Percentiles rank a stretch among this genome's conserved stretches.
phyloP scores from a whole-genome alignment of 2,113 vertebrate species.

The Dendropsophus ebraccatus region DNA sequence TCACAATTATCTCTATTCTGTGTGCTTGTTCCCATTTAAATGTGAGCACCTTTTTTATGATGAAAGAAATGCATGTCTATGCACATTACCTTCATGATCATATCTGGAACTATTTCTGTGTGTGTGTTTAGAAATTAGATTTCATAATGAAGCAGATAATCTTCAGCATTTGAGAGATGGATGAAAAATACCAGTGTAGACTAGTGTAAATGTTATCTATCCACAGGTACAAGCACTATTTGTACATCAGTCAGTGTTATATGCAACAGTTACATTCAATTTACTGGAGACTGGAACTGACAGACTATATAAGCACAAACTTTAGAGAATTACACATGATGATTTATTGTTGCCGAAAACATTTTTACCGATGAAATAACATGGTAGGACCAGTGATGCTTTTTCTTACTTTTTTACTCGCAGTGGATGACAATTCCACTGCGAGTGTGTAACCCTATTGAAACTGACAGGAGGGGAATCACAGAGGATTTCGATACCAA shows the following conservation, averaged over 20 bases:
- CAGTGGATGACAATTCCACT: no score
- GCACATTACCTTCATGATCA: slow-evolving; percentile 1
- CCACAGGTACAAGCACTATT: neutral
- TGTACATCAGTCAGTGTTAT: neutral
- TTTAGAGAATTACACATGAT: neutral
- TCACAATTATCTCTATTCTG: slow-evolving; percentile 37
- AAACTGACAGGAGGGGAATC: no score
- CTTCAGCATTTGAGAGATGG: neutral
- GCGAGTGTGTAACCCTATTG: no score
- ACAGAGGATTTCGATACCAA: no score
- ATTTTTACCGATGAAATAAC: neutral
- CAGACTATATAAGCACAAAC: neutral
- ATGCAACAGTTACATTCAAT: neutral
- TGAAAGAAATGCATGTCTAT: slow-evolving; percentile 35
- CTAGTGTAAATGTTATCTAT: slow-evolving; percentile 4
- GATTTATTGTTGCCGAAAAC: neutral
- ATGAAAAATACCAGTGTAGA: neutral
- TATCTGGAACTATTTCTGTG: neutral
- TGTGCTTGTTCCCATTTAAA: slow-evolving; percentile 30
- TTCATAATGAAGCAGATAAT: slow-evolving; percentile 11
- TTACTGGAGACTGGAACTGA: neutral
- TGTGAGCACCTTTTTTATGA: slow-evolving; percentile 27
- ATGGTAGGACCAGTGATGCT: neutral
- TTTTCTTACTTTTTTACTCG: neutral
- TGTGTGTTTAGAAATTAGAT: slow-evolving; percentile 25